Percentiles rank a stretch among this genome's conserved stretches.
Conservation (phyloP, 2,113 vertebrate species). For the Chaetodon trifascialis region DNA sequence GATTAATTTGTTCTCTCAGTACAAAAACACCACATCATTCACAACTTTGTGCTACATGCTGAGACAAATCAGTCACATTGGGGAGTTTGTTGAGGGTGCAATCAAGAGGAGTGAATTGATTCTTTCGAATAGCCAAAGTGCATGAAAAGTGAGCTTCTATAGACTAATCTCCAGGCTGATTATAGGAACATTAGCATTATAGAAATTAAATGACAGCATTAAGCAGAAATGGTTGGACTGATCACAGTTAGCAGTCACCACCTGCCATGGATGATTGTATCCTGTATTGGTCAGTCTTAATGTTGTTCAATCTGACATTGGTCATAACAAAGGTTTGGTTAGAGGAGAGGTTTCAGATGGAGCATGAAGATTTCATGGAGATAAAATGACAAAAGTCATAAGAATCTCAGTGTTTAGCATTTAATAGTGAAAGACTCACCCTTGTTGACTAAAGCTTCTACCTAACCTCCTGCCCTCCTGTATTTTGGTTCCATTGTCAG, state of each 20-base stretch:
- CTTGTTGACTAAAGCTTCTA: neutral
- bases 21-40: neutral
- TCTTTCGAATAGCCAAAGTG: conserved; percentile 15
- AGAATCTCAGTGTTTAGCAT: too few species aligned
- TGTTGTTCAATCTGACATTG: neutral
- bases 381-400: neutral
- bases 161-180: neutral
- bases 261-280: neutral
- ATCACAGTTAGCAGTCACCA: neutral
- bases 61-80: conserved; percentile 14
- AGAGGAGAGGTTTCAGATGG: neutral
- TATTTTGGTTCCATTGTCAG: too few species aligned
- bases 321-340: neutral
- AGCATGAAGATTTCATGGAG: neutral
- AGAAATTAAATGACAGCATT: neutral
- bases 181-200: neutral
- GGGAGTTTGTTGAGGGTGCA: conserved; percentile 8
- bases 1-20: conserved; percentile 5
- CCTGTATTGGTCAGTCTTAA: neutral
- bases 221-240: neutral
- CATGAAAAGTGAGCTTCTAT: neutral
- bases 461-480: too few species aligned
- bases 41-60: neutral
- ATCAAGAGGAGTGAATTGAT: conserved; percentile 29
- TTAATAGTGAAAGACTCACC: neutral